These are phyloP conservation scores for Selenia dentaria DNA, from an alignment of 2,888 invertebrate species.

Conservation along the genomic window DNA sequence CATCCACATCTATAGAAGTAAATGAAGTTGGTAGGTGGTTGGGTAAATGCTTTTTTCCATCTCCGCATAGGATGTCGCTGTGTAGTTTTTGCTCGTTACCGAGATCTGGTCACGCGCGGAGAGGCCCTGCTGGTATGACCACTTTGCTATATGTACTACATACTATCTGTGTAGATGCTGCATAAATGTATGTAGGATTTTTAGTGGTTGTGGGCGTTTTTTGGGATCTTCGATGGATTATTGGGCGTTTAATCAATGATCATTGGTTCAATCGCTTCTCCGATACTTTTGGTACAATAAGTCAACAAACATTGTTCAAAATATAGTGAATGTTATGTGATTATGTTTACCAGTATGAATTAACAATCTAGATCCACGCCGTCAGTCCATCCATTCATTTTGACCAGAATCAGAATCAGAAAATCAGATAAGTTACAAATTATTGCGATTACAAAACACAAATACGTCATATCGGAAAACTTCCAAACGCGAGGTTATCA, in stretches of 20 bases:
- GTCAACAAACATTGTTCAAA: too few relatives aligned
- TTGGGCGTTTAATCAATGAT: conserved; percentile 8
- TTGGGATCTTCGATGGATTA: conserved; percentile 13
- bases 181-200: conserved; percentile 30
- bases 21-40: conserved; percentile 23
- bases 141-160: conserved; percentile 32
- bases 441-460: too few relatives aligned
- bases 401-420: too few relatives aligned
- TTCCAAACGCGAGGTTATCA: too few relatives aligned
- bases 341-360: too few relatives aligned
- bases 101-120: conserved; percentile 68
- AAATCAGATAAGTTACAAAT: too few relatives aligned
- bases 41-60: conserved; percentile 50
- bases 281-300: conserved; percentile 1
- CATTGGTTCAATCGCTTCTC: conserved; percentile 12
- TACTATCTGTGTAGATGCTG: conserved; percentile 20
- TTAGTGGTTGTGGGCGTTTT: conserved; percentile 20
- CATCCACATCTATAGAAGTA: conserved; percentile 8
- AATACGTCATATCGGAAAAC: too few relatives aligned
- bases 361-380: too few relatives aligned
- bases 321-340: too few relatives aligned
- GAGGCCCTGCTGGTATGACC: conserved; percentile 63
- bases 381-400: too few relatives aligned
- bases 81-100: conserved; percentile 77
- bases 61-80: conserved; percentile 59